Conservation (phyloP, 2,888 invertebrate species). For the Pyrocoelia pectoralis region DNA sequence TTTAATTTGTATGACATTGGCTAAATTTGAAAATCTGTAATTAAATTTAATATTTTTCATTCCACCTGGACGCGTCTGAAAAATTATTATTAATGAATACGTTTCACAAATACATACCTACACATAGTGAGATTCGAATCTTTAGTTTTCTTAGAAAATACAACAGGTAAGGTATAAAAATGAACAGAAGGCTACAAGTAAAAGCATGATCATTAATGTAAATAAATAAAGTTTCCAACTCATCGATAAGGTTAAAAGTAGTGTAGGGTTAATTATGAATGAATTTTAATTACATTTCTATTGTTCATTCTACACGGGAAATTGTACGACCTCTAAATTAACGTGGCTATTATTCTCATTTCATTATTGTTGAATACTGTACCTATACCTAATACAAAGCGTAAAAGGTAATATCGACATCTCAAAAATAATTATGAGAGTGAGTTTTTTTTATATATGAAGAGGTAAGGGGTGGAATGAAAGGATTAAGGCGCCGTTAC, state of each 20-base stretch:
- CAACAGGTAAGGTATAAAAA: too few relatives aligned
- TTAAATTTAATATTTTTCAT: too few relatives aligned
- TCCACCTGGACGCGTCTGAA: too few relatives aligned
- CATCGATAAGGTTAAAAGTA: not conserved
- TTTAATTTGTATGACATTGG: too few relatives aligned
- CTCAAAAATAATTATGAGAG: not conserved
- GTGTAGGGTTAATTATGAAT: conserved; percentile 20
- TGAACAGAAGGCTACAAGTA: too few relatives aligned
- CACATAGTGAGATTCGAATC: too few relatives aligned
- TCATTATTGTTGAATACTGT: not conserved
- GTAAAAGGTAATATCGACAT: not conserved
- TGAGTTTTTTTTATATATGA: not conserved
- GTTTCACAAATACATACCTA: too few relatives aligned
- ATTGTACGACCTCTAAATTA: conserved; percentile 29
- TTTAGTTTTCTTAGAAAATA: too few relatives aligned
- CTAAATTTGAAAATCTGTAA: too few relatives aligned
- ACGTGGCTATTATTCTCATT: conserved; percentile 18
- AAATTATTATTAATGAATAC: too few relatives aligned
- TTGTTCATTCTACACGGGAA: conserved; percentile 30
- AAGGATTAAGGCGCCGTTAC: not conserved
- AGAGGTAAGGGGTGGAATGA: not conserved
- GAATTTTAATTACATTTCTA: conserved; percentile 22
- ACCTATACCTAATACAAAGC: not conserved
- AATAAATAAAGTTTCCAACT: too few relatives aligned
- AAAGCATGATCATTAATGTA: too few relatives aligned